Conservation (phyloP, 2,888 invertebrate species). For the Lacanobia wlatinum region DNA sequence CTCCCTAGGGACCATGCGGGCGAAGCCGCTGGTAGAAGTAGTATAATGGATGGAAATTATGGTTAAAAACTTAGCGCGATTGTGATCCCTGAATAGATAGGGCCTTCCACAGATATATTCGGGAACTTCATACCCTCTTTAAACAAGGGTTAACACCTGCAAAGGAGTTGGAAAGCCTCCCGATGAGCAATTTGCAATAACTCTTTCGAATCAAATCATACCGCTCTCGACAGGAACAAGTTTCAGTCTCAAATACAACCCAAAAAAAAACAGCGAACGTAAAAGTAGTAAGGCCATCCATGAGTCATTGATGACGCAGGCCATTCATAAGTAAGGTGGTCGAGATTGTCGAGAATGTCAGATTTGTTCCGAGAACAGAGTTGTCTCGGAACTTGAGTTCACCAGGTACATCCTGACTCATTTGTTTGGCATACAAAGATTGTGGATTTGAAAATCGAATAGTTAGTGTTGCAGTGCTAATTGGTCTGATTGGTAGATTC, state of each 20-base stretch:
- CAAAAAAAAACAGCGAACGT: conserved; percentile 53
- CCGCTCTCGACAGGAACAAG: conserved; percentile 25
- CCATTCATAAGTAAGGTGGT: conserved; percentile 72
- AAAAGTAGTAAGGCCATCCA: conserved; percentile 64
- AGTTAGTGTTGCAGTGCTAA: conserved; percentile 34
- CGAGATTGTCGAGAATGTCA: conserved; percentile 69
- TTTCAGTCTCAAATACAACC: conserved; percentile 42
- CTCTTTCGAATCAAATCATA: conserved; percentile 15
- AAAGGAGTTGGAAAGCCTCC: not conserved
- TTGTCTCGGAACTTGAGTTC: conserved; percentile 65
- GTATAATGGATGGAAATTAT: no score
- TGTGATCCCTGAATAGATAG: no score
- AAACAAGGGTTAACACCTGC: not conserved
- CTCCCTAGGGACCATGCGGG: no score
- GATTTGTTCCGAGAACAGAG: conserved; percentile 71
- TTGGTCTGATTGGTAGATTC: conserved; percentile 21
- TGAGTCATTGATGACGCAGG: conserved; percentile 72
- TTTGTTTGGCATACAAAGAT: conserved; percentile 41
- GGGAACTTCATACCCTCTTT: not conserved
- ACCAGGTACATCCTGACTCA: conserved; percentile 63
- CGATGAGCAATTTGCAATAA: not conserved
- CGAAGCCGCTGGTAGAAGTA: no score
- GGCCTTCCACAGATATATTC: no score
- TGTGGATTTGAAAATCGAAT: conserved; percentile 33
- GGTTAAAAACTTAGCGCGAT: no score